Evolutionary conservation across 2,888 invertebrate species (phyloP).

Genomic region (Phengaris arion): DNA sequence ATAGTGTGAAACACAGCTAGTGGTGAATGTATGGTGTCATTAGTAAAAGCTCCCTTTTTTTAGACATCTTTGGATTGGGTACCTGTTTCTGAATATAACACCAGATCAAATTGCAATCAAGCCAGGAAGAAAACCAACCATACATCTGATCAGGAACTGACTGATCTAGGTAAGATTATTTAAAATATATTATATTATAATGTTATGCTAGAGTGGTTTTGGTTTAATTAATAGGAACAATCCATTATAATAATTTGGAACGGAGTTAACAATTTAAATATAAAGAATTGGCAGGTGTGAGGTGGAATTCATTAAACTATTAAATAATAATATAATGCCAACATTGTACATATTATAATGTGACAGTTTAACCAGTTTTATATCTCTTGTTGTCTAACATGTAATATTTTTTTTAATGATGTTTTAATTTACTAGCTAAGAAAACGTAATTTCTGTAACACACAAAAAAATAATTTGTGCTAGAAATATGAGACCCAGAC

Average conservation of each 20-base stretch:
- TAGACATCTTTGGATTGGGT: slow-evolving; percentile 78
- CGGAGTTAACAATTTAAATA: not conserved
- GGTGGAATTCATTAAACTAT: no score
- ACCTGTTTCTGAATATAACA: slow-evolving; percentile 75
- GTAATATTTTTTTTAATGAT: no score
- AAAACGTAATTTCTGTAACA: no score
- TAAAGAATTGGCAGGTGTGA: no score
- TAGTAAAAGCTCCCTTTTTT: slow-evolving; percentile 46
- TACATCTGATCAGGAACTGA: slow-evolving; percentile 71
- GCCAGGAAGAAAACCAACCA: slow-evolving; percentile 73
- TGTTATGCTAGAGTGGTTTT: not conserved
- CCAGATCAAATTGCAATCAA: slow-evolving; percentile 70
- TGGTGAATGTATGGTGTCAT: slow-evolving; percentile 31
- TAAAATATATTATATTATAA: not conserved
- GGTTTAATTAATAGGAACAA: not conserved
- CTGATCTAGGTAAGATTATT: slow-evolving; percentile 67
- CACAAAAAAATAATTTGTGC: no score
- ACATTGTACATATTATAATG: not conserved
- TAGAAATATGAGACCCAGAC: no score
- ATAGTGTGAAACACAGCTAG: not conserved
- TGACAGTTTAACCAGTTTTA: no score
- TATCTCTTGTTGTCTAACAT: no score
- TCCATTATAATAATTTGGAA: not conserved
- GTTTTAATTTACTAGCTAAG: no score
- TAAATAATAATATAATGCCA: not conserved